These are phyloP conservation scores for Gorsachius goisagi DNA, from an alignment of 2,113 vertebrate genomes.

Conservation along the genomic window DNA sequence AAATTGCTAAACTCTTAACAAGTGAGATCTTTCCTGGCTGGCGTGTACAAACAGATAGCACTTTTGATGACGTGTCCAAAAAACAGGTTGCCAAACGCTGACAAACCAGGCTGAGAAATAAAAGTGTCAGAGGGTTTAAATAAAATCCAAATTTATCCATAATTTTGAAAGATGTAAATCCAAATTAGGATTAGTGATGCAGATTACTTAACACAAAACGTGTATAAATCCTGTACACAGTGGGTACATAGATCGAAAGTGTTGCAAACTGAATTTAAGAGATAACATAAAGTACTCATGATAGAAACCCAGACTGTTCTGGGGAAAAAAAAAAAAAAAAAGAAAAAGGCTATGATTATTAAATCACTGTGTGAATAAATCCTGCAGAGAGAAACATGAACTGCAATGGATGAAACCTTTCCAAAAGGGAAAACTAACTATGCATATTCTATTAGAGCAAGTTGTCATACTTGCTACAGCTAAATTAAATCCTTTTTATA, in stretches of 20 bases:
- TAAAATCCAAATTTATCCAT: constrained; percentile 10
- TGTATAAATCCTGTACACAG: background rate
- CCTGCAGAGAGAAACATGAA: background rate
- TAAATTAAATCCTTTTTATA: constrained; percentile 2
- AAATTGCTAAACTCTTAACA: background rate
- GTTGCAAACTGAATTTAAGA: constrained; percentile 31
- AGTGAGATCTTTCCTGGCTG: background rate
- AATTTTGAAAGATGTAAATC: constrained; percentile 42
- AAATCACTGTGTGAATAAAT: background rate
- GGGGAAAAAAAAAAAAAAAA: background rate
- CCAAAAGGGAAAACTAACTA: background rate
- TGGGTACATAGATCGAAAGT: background rate
- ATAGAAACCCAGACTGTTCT: background rate
- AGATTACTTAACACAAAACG: background rate
- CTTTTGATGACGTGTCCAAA: background rate
- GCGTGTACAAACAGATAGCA: background rate
- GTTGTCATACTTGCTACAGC: background rate
- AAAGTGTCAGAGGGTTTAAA: constrained; percentile 9
- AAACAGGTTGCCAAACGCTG: background rate
- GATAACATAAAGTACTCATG: background rate
- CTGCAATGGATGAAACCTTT: background rate
- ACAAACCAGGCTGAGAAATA: background rate
- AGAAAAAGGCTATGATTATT: background rate
- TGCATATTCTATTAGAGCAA: background rate
- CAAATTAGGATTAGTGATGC: constrained; percentile 54